Evolutionary conservation across 2,797 vertebrate genomes (phyloP).

Genomic region (Neopelma chrysocephalum): DNA sequence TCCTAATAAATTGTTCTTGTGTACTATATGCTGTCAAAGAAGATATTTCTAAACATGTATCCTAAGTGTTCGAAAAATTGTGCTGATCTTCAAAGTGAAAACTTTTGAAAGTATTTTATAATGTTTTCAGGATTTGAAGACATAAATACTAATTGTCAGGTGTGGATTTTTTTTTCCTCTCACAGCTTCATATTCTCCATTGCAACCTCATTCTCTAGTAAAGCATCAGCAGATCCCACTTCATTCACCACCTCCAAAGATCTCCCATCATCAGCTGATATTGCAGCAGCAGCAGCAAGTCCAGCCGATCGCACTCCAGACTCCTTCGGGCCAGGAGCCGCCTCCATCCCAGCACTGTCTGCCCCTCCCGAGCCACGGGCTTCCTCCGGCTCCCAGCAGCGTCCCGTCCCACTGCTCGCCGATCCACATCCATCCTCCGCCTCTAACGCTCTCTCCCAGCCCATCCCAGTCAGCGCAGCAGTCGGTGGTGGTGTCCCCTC

Average conservation of each 20-base stretch:
- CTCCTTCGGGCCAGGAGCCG: slow-evolving; percentile 78
- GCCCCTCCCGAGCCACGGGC: slow-evolving; percentile 77
- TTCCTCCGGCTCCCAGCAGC: slow-evolving; percentile 69
- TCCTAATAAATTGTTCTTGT: background rate
- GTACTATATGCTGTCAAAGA: background rate
- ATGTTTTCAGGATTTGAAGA: background rate
- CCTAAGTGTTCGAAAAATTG: background rate
- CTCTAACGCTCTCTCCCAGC: slow-evolving; percentile 72
- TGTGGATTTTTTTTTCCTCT: slow-evolving; percentile 32
- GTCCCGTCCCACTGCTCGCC: slow-evolving; percentile 75
- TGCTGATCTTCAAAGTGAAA: background rate
- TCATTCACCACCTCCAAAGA: slow-evolving; percentile 79
- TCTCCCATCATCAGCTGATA: slow-evolving; percentile 87
- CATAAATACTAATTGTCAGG: slow-evolving; percentile 59
- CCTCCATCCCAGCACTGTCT: slow-evolving; percentile 80
- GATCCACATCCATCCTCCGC: slow-evolving; percentile 70
- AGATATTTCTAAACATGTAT: background rate
- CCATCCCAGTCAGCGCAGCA: slow-evolving; percentile 84
- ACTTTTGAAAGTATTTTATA: background rate
- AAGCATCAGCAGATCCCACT: slow-evolving; percentile 85
- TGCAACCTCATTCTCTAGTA: slow-evolving; percentile 89
- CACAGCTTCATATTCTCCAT: slow-evolving; percentile 91
- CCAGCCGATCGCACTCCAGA: slow-evolving; percentile 87
- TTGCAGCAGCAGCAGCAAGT: slow-evolving; percentile 85
- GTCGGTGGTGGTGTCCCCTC: slow-evolving; percentile 89